phyloP scores from a whole-genome alignment of 2,888 invertebrate species.

The Parnassius smintheus region DNA sequence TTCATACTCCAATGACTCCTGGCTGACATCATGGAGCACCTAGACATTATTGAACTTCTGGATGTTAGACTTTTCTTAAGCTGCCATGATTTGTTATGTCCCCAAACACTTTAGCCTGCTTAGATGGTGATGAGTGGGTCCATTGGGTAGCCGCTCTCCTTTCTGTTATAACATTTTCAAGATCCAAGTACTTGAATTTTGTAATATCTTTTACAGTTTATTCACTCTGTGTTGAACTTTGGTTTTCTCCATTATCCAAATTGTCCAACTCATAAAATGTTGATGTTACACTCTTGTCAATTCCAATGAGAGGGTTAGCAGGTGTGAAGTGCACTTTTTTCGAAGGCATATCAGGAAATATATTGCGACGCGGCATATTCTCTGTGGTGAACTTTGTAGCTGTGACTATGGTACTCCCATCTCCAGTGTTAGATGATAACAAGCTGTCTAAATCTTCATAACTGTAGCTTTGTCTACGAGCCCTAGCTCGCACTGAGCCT shows the following conservation, averaged over 20 bases:
- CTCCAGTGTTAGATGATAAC: constrained; percentile 80
- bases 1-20: constrained; percentile 60
- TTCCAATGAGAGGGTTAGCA: constrained; percentile 70
- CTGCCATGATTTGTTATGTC: constrained; percentile 58
- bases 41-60: constrained; percentile 55
- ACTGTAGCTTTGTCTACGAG: constrained; percentile 58
- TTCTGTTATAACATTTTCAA: constrained; percentile 59
- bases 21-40: constrained; percentile 52
- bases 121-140: constrained; percentile 67
- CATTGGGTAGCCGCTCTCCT: constrained; percentile 59
- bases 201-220: constrained; percentile 53
- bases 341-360: constrained; percentile 61
- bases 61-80: constrained; percentile 66
- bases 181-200: constrained; percentile 72
- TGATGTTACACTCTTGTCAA: constrained; percentile 74
- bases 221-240: constrained; percentile 41
- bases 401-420: constrained; percentile 78
- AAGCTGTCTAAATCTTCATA: constrained; percentile 82
- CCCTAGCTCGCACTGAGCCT: constrained; percentile 49
- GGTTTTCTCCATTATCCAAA: constrained; percentile 50
- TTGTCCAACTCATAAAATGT: constrained; percentile 73
- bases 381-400: constrained; percentile 72
- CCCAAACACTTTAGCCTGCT: constrained; percentile 62
- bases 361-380: constrained; percentile 68
- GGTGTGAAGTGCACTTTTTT: constrained; percentile 75